Base-by-base conservation (phyloP, 2,113 vertebrate genomes). In the Hippoglossus stenolepis region DNA sequence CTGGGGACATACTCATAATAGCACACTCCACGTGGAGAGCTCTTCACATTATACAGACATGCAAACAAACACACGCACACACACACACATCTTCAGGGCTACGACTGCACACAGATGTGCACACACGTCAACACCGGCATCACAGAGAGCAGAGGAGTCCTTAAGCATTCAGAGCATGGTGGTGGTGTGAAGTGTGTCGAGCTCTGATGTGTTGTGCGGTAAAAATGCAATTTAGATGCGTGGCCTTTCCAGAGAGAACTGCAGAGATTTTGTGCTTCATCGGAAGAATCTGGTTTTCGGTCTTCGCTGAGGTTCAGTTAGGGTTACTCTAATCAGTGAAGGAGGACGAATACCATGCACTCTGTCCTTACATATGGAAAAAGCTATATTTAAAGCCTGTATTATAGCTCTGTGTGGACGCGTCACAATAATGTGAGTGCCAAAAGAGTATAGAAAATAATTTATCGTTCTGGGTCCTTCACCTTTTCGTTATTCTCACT, bases 141-240 rank as follows among this genome's bases (percentile, higher is more conserved):
- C 15, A n/a, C 54, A 65, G 43, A 73, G 1, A 14, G 40, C 38
- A 61, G 28, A 73, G 65, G 24, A 62, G 68, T 15, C 21, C 17
- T 73, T 53, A 68, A 63, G 20, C 67, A 75, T 70, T 73, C 57
- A 65, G 64, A 76, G 40, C 58, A 69, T 43, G 67, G 65, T 75
- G 67, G 74, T 64, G 56, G 66, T 63, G 70, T 84, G 70, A 74
- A 75, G 40, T 65, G 65, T 62, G 68, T 31, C 67, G 43, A 31
- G 79, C 80, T 84, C 69, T 47, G 24, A 76, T 76, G 75, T 75
- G 67, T 74, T 75, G 54, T 49, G 78, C 47, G 21, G 76, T 75
- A 79, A 88, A 89, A 86, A 86, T 67, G 75, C 62, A 73, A 90
- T 90, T 89, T 89, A 70, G 64, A 83, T 71, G 54, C 80, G 85